These are phyloP conservation scores for Lepus oiostolus DNA, from an alignment of 2,797 vertebrate species.

Conservation along the genomic window DNA sequence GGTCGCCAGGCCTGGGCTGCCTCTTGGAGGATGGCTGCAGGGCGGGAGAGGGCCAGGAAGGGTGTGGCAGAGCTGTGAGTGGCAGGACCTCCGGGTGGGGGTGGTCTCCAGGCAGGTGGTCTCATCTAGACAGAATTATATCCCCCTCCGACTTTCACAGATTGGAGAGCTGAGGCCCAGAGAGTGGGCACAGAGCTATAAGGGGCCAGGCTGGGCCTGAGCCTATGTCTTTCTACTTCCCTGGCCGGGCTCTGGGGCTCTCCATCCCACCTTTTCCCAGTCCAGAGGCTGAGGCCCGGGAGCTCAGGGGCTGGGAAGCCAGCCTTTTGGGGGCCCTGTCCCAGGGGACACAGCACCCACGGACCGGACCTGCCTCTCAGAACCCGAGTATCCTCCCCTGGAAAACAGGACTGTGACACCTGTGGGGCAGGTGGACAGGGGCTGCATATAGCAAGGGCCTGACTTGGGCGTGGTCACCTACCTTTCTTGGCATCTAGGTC, in stretches of 20 bases:
- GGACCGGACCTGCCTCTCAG: not conserved
- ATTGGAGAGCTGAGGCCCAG: not conserved
- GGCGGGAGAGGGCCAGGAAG: not conserved
- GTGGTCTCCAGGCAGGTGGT: not conserved
- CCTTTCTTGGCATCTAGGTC: not conserved
- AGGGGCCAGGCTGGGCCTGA: not conserved
- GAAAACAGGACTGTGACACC: slow-evolving; percentile 7
- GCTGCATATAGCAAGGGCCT: not conserved
- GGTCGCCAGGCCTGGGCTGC: not conserved
- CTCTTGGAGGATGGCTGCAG: not conserved
- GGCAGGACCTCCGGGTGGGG: not conserved
- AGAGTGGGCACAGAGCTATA: not conserved
- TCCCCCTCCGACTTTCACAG: not conserved
- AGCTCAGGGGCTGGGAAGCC: not conserved
- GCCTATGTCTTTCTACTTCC: not conserved
- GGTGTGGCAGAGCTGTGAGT: not conserved
- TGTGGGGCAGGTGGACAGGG: not conserved
- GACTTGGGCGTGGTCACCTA: not conserved
- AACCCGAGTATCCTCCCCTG: slow-evolving; percentile 6
- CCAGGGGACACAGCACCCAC: not conserved
- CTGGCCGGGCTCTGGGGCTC: not conserved
- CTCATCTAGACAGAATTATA: not conserved
- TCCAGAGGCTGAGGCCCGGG: not conserved
- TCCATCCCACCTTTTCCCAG: not conserved
- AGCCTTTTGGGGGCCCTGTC: not conserved